Evolutionary conservation across 1,140 invertebrate genomes (phyloP).

Genomic region (Ditylenchus dipsaci): DNA sequence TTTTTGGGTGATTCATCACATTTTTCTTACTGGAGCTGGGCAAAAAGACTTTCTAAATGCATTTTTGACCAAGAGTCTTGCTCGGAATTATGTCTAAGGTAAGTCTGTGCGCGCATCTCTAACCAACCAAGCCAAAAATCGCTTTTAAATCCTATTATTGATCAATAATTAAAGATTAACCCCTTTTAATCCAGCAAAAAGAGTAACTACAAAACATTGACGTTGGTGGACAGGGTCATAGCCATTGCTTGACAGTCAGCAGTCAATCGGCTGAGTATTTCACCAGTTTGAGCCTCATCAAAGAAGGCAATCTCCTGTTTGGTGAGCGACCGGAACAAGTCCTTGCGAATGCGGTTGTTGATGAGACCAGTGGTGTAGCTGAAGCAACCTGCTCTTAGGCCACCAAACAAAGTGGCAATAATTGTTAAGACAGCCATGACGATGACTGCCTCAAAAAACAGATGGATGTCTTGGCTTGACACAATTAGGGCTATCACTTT

Average conservation of each 20-base stretch:
- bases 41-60: no score
- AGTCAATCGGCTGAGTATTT: background rate
- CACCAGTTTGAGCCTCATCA: conserved; percentile 36
- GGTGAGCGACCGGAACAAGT: conserved; percentile 38
- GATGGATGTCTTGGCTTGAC: conserved; percentile 19
- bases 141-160: no score
- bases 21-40: no score
- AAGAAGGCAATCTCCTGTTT: conserved; percentile 46
- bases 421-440: conserved; percentile 16
- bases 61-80: no score
- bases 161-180: no score
- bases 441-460: conserved; percentile 36
- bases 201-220: conserved; percentile 13
- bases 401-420: conserved; percentile 27
- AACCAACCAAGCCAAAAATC: no score
- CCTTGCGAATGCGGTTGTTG: conserved; percentile 30
- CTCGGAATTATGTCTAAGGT: no score
- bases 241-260: conserved; percentile 2
- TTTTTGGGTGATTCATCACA: no score
- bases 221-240: conserved; percentile 17
- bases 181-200: background rate
- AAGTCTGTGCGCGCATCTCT: no score
- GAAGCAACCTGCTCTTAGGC: conserved; percentile 40
- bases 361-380: conserved; percentile 39
- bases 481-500: conserved; percentile 40